These are phyloP conservation scores for Acyrthosiphon pisum DNA, from an alignment of 1,140 invertebrate species.

Conservation along the genomic window DNA sequence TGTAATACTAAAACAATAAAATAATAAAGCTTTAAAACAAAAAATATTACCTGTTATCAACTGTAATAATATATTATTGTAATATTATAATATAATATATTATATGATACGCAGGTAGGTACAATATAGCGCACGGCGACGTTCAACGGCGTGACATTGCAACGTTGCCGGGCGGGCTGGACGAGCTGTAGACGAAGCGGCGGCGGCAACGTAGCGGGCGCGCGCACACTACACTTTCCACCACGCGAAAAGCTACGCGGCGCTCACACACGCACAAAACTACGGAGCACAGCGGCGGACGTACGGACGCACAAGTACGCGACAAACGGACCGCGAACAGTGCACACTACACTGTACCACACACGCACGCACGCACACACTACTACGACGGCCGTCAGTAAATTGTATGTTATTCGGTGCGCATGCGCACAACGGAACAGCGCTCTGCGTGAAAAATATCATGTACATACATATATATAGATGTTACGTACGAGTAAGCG, in stretches of 20 bases:
- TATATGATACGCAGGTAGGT: not conserved
- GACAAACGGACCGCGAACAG: not conserved
- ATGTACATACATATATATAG: not conserved
- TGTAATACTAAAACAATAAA: not conserved
- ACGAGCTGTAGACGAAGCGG: not conserved
- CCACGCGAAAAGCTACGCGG: constrained; percentile 54
- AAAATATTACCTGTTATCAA: constrained; percentile 23
- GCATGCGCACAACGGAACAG: not conserved
- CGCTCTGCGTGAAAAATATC: not conserved
- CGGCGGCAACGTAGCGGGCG: constrained; percentile 49
- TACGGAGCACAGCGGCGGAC: not conserved
- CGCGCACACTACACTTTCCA: constrained; percentile 45
- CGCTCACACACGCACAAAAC: constrained; percentile 22
- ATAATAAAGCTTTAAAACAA: not conserved
- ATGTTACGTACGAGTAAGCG: not conserved
- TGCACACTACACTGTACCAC: not conserved
- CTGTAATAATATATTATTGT: no score
- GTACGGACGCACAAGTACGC: constrained; percentile 9
- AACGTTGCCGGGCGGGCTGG: constrained; percentile 40
- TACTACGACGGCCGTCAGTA: not conserved
- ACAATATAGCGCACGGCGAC: not conserved
- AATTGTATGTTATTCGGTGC: not conserved
- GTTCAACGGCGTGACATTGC: constrained; percentile 51
- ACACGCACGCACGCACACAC: not conserved
- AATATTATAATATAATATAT: not conserved